phyloP scores from a whole-genome alignment of 1,140 invertebrate genomes.

The Bemisia tabaci region DNA sequence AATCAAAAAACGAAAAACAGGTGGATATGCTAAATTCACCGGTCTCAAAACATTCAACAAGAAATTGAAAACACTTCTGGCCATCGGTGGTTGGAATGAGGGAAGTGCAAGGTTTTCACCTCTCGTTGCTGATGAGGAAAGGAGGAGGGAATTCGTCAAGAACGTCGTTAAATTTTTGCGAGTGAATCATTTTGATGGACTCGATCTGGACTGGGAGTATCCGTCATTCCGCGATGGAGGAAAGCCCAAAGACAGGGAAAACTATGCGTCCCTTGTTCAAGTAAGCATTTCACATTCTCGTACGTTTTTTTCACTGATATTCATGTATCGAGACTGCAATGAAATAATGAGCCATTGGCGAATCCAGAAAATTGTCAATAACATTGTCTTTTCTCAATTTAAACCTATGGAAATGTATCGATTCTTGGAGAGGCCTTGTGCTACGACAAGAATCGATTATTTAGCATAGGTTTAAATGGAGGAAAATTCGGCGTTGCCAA shows the following conservation, averaged over 20 bases:
- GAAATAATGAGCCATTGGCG: no score
- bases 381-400: no score
- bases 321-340: background rate
- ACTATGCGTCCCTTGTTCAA: conserved; percentile 77
- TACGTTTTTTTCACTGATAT: conserved; percentile 4
- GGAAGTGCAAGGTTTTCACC: conserved; percentile 78
- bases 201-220: conserved; percentile 96
- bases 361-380: no score
- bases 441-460: no score
- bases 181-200: conserved; percentile 86
- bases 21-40: conserved; percentile 89
- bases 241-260: conserved; percentile 74
- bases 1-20: no score
- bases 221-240: conserved; percentile 82
- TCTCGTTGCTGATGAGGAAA: conserved; percentile 60
- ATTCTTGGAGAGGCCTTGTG: no score
- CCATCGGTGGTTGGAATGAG: conserved; percentile 94
- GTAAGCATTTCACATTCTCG: conserved; percentile 32
- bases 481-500: no score
- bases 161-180: conserved; percentile 78
- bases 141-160: conserved; percentile 66
- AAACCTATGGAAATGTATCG: no score
- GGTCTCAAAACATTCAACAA: conserved; percentile 89
- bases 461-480: no score
- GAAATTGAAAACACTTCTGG: conserved; percentile 77